Base-by-base conservation (phyloP, 2,113 vertebrate species). In the Microtus ochrogaster region DNA sequence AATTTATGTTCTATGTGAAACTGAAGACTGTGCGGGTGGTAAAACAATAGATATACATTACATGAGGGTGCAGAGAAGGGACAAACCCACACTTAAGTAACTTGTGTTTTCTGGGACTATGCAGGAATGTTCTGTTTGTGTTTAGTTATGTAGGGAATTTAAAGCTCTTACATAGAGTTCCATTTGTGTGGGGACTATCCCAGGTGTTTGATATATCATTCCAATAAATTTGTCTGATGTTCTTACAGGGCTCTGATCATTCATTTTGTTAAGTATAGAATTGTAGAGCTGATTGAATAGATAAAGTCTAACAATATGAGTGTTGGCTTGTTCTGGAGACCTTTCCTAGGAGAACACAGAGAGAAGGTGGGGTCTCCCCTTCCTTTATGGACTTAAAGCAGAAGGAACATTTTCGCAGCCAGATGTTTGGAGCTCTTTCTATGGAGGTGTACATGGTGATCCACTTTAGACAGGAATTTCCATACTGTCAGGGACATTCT, bases 261-360 rank as follows among this genome's bases (percentile, higher is more conserved):
- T 82, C 86, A 36, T 55, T 92, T 88, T 47, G 36, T 86, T 17
- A 78, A 91, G 61, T 33, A 63, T 12, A 49, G 33, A 87, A 91
- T 93, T 86, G 61, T 87, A 92, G 39, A 95, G 55, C 58, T 89
- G 44, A 92, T 6, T 79, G 28, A 41, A 36, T 39, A 91, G 39
- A 73, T 81, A 49, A 77, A 93, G 88, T 82, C 24, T 72, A 94
- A 72, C 0, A 30, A 30, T 10, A 73, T 88, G 26, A 70, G 2
- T 0, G 16, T 72, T 90, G 30, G 33, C 72, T 82, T 74, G 24
- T 92, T 41, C 49, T 7, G 41, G 83, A 17, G 41, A 74, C 33
- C 81, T 6, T 82, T 78, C 26, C n/a, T 73, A 47, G 79, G 39
- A 96, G 77, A 92, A 95, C 33, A 77, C 28, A 44, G 73, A 91